phyloP scores from a whole-genome alignment of 2,113 vertebrate genomes.

The Condylura cristata region DNA sequence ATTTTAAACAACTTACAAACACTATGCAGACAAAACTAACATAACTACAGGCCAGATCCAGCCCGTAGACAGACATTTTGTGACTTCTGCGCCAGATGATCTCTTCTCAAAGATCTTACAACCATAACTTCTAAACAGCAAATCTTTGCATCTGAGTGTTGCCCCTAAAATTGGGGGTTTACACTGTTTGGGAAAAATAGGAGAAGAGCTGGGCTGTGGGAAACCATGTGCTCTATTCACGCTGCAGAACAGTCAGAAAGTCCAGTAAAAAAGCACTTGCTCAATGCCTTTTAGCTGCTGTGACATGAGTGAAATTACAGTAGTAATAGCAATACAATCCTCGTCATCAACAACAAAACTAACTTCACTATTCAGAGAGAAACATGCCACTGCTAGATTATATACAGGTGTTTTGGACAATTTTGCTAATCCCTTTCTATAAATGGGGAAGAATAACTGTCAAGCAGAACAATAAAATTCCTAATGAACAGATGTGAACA shows the following conservation, averaged over 20 bases:
- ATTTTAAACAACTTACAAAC: conserved; percentile 19
- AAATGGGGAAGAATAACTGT: background rate
- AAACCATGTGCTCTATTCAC: background rate
- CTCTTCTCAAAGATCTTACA: background rate
- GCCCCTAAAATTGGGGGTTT: background rate
- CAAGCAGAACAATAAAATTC: background rate
- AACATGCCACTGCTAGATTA: background rate
- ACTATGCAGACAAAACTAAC: background rate
- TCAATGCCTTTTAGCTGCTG: background rate
- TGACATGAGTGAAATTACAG: background rate
- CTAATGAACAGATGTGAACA: background rate
- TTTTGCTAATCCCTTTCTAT: background rate
- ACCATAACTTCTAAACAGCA: background rate
- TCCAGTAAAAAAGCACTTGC: background rate
- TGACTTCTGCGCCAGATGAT: background rate
- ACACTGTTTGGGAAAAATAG: background rate
- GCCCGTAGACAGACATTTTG: background rate
- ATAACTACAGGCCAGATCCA: background rate
- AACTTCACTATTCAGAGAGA: background rate
- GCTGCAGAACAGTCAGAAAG: background rate
- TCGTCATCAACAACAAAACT: background rate
- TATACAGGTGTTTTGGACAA: background rate
- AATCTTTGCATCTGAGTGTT: background rate
- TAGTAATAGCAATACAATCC: background rate
- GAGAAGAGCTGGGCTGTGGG: background rate